phyloP scores from a whole-genome alignment of 2,113 vertebrate species.

The Cyanistes caeruleus region DNA sequence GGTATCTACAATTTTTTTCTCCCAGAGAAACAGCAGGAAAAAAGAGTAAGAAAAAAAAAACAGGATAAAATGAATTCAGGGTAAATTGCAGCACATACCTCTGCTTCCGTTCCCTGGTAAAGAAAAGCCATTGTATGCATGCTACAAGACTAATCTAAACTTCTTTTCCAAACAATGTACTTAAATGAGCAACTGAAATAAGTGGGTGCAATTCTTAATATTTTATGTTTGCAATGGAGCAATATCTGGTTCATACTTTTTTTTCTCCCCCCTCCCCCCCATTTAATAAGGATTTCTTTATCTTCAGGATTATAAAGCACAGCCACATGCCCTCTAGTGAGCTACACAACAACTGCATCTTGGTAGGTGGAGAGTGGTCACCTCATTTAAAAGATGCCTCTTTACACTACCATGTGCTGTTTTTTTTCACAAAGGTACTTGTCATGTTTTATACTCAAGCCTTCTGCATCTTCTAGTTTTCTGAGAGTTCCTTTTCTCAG shows the following conservation, averaged over 20 bases:
- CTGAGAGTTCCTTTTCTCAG: not conserved
- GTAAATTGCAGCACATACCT: not conserved
- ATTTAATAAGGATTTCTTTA: not conserved
- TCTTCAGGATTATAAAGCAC: not conserved
- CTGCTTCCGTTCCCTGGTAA: not conserved
- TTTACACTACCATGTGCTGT: not conserved
- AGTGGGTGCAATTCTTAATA: not conserved
- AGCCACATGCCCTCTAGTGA: constrained; percentile 40
- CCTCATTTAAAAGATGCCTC: not conserved
- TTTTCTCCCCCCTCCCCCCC: rapidly evolving
- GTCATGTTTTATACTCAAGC: not conserved
- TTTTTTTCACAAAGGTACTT: not conserved
- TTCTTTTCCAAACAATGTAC: not conserved
- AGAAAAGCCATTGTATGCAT: not conserved
- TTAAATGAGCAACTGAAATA: not conserved
- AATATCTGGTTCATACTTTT: not conserved
- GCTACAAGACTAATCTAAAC: not conserved
- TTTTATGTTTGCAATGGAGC: not conserved
- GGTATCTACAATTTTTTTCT: not conserved
- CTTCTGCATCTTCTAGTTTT: not conserved
- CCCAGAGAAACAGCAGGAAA: not conserved
- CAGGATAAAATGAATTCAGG: not conserved
- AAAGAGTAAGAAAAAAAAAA: not conserved
- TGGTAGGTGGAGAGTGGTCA: not conserved
- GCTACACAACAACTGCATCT: not conserved